Percentiles rank a stretch among this genome's conserved stretches.
These are phyloP conservation scores for Bombus confusus DNA, from an alignment of 1,140 invertebrate genomes.

Conservation along the genomic window DNA sequence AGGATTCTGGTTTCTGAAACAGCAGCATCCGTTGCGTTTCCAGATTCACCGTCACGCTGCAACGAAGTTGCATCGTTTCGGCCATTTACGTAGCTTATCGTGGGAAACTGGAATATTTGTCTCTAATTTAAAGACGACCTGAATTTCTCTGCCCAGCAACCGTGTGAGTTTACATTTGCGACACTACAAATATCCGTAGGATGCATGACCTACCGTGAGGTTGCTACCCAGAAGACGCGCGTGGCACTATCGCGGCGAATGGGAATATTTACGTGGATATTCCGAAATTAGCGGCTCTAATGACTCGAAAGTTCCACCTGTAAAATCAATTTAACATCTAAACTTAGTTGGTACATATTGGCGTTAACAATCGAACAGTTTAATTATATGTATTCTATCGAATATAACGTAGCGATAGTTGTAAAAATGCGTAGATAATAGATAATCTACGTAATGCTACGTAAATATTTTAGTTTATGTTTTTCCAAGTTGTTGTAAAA, in stretches of 20 bases:
- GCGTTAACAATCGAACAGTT: too few species aligned
- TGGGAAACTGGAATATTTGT: conserved; percentile 24
- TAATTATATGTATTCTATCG: too few species aligned
- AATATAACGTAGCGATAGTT: too few species aligned
- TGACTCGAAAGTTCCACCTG: neutral
- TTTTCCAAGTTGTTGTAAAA: too few species aligned
- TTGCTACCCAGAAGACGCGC: neutral
- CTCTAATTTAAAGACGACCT: conserved; percentile 42
- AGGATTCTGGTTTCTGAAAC: neutral
- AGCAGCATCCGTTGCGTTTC: neutral
- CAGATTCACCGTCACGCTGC: neutral
- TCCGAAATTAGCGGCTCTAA: neutral
- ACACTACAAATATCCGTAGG: conserved; percentile 30
- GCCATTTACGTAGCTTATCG: conserved; percentile 24
- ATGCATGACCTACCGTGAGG: neutral
- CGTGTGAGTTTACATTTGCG: neutral
- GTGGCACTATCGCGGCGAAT: neutral
- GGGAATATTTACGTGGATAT: neutral
- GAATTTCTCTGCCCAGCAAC: conserved; percentile 15
- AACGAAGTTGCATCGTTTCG: neutral
- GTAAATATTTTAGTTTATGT: too few species aligned
- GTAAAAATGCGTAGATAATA: too few species aligned
- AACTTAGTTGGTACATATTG: too few species aligned
- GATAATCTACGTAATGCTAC: too few species aligned
- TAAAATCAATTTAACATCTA: neutral